Conservation (phyloP, 2,888 invertebrate genomes). For the Eupsilia transversa region DNA sequence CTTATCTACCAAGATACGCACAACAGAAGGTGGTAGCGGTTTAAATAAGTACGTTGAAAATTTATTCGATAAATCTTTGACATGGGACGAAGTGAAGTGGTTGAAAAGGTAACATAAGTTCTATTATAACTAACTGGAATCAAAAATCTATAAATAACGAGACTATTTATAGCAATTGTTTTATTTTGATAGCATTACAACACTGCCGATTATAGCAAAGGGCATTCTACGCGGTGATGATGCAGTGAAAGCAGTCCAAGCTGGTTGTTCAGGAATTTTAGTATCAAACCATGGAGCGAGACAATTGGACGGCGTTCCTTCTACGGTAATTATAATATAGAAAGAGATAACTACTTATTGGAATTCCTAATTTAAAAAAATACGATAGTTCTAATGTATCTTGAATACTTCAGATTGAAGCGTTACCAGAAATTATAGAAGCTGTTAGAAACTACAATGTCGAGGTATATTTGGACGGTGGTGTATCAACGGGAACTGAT, state of each 20-base stretch:
- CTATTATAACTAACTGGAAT: neutral
- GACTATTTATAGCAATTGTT: neutral
- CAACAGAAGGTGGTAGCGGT: constrained; percentile 92
- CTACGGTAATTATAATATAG: constrained; percentile 91
- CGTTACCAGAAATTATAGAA: constrained; percentile 94
- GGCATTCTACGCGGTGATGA: constrained; percentile 97
- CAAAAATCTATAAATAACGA: neutral
- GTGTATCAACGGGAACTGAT: constrained; percentile 95
- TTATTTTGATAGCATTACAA: constrained; percentile 91
- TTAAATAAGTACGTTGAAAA: constrained; percentile 94
- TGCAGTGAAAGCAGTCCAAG: constrained; percentile 93
- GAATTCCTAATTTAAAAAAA: neutral
- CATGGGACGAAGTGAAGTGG: constrained; percentile 97
- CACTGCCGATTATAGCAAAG: constrained; percentile 95
- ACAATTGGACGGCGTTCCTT: constrained; percentile 96
- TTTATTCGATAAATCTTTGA: constrained; percentile 95
- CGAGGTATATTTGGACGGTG: constrained; percentile 97
- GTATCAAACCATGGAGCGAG: constrained; percentile 99
- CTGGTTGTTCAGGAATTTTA: constrained; percentile 94
- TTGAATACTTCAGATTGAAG: constrained; percentile 92
- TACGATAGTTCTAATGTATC: neutral
- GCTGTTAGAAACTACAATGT: constrained; percentile 92
- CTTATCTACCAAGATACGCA: constrained; percentile 86
- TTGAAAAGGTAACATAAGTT: constrained; percentile 91
- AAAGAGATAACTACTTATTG: neutral